A percentile compares a stretch with the other conserved stretches of the same genome.
Conservation (phyloP, 2,797 vertebrate species). For the Sternarchorhynchus goeldii region DNA sequence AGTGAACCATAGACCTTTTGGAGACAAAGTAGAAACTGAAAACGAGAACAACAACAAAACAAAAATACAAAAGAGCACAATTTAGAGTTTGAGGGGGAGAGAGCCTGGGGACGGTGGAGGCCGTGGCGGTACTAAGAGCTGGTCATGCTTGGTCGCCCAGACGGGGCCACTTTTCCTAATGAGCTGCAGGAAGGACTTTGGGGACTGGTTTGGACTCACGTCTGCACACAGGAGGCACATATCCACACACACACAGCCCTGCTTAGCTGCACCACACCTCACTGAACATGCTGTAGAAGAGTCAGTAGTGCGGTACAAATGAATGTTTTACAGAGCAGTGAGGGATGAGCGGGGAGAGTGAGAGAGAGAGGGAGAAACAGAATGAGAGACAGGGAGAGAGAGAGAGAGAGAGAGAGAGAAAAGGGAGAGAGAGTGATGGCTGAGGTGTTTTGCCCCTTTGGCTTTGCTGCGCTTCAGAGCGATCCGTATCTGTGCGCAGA, state of each 20-base stretch:
- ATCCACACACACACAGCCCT: not conserved
- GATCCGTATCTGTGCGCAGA: too few relatives aligned
- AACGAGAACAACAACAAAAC: conserved; percentile 17
- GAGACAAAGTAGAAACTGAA: conserved; percentile 22
- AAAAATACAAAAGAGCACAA: conserved; percentile 29
- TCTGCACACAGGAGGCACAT: not conserved
- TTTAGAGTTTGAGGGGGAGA: not conserved
- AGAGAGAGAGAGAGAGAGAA: too few relatives aligned
- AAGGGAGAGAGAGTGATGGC: not conserved
- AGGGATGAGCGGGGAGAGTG: not conserved
- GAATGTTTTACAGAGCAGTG: conserved; percentile 3
- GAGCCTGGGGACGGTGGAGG: not conserved
- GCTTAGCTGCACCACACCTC: not conserved
- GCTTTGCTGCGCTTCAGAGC: too few relatives aligned
- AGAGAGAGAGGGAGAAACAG: not conserved
- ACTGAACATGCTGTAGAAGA: conserved; percentile 21
- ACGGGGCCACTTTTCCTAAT: conserved; percentile 33
- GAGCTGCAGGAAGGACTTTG: conserved; percentile 29
- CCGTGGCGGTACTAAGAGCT: conserved; percentile 24
- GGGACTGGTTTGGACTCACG: not conserved
- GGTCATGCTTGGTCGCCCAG: conserved; percentile 13
- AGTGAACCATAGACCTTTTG: conserved; percentile 25
- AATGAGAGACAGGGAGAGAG: too few relatives aligned
- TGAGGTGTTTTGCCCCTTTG: too few relatives aligned
- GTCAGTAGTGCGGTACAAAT: conserved; percentile 26